Evolutionary conservation across 1,140 invertebrate species (phyloP), one percentile per base, ranked within the genome.

Genomic region (Hermatobates lingyangjiaoensis): DNA sequence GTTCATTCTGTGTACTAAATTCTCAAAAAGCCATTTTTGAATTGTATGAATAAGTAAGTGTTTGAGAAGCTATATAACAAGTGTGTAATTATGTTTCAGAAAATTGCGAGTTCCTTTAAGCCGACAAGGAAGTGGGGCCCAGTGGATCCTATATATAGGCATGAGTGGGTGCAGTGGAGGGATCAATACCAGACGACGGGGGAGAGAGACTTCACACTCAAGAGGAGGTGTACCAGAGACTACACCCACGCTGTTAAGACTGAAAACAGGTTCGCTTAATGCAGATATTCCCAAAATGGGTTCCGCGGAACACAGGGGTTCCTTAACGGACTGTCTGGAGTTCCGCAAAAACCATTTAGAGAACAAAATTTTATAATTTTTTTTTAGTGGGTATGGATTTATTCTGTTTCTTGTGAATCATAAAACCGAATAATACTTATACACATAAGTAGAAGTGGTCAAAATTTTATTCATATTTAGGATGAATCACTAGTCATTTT

Each of bases 121-220:
- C 72, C 73, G 18, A 71, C 74, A 0, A 63, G 72, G 3, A 73
- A 76, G 50, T 77, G 75, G 75, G 75, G 75, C 12, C 74, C 74
- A 14, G 67, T 70, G 12, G 75, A 77, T 54, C 74, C 75, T 12
- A 74, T 76, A 51, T 67, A 70, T 24, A 64, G 73, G n/a, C 71
- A 76, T 59, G 73, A 70, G 48, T 76, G 73, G 73, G 61, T 74
- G 28, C 67, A 72, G 27, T 69, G 73, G 62, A 54, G 59, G 21
- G 58, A 61, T 38, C 56, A 57, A 25, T 59, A 57, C 23, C 57
- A 59, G 20, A 51, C 57, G 56, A 69, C 59, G 55, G 73, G 73
- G 1, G 66, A 71, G 46, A 60, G 70, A 21, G 74, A 76, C 56
- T 75, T 74, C 46, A 75, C 74, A 0, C 57, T 76, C 24, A 69